Percentiles rank a stretch among this genome's conserved stretches.
Evolutionary conservation across 2,888 invertebrate species (phyloP).

Genomic region (Mythimna pallens): DNA sequence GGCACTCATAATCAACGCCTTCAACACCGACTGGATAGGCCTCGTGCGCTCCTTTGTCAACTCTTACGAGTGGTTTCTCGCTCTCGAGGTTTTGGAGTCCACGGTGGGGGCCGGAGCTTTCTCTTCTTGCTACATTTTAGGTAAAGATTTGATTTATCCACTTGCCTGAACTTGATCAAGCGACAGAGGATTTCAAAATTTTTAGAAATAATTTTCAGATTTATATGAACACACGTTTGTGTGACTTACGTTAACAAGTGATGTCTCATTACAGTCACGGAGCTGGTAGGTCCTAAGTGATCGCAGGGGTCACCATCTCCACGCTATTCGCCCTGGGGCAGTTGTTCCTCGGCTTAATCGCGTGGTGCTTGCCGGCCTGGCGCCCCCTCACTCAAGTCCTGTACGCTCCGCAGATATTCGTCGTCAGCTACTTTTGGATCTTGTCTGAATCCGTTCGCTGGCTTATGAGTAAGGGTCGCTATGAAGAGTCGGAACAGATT

Average conservation of each 20-base stretch:
- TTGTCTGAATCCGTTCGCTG: constrained; percentile 95
- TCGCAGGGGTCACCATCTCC: constrained; percentile 93
- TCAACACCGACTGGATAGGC: constrained; percentile 92
- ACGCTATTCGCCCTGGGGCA: constrained; percentile 94
- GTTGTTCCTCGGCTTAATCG: constrained; percentile 92
- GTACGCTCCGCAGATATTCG: constrained; percentile 93
- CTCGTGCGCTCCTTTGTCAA: constrained; percentile 92
- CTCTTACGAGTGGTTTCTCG: constrained; percentile 92
- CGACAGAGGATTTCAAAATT: neutral
- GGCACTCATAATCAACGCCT: constrained; percentile 91
- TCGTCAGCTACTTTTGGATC: constrained; percentile 93
- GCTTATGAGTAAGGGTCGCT: constrained; percentile 93
- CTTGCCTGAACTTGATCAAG: neutral
- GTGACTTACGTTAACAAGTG: neutral
- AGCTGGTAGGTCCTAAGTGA: constrained; percentile 94
- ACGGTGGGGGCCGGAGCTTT: constrained; percentile 93
- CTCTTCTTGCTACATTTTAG: constrained; percentile 93
- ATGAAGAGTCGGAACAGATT: constrained; percentile 92
- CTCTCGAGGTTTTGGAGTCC: constrained; percentile 94
- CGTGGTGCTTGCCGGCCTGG: constrained; percentile 94
- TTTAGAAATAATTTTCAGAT: neutral
- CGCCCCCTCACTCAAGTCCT: constrained; percentile 92
- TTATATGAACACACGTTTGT: neutral
- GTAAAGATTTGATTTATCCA: constrained; percentile 77
- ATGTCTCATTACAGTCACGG: constrained; percentile 91